Percentiles rank a stretch among this genome's conserved stretches.
Evolutionary conservation across 2,797 vertebrate species (phyloP).

Genomic region (Chloroceryle inda): DNA sequence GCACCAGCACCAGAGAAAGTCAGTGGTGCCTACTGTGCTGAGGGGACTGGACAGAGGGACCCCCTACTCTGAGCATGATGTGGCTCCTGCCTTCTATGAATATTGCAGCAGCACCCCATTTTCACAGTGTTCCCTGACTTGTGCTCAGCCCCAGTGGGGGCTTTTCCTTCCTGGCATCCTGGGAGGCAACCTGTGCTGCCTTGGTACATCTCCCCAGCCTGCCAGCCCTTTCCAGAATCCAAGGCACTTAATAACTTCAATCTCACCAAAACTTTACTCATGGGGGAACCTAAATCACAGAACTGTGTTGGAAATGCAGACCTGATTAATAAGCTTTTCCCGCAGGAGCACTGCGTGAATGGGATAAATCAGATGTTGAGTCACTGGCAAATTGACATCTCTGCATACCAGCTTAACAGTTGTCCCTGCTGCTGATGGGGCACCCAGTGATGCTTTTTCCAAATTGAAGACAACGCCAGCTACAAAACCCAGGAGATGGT

Average conservation of each 20-base stretch:
- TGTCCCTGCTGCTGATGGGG: not conserved
- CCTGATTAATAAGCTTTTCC: constrained; percentile 48
- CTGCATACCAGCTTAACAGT: not conserved
- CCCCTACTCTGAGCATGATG: not conserved
- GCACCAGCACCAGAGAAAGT: not conserved
- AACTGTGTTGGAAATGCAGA: not conserved
- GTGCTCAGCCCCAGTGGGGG: not conserved
- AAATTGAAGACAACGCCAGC: not conserved
- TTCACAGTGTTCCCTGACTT: not conserved
- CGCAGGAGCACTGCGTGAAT: rapidly evolving
- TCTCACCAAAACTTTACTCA: not conserved
- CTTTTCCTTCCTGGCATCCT: not conserved
- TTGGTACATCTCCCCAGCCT: not conserved
- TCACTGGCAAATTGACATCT: not conserved
- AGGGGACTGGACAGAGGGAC: not conserved
- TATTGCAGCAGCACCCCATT: not conserved
- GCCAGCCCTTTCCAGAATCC: not conserved
- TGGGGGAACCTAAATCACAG: not conserved
- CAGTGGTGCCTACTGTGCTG: not conserved
- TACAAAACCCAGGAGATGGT: not conserved
- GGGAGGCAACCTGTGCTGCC: not conserved
- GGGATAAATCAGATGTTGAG: constrained; percentile 25
- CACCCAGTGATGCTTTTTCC: not conserved
- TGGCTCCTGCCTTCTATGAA: not conserved
- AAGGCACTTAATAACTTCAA: not conserved